Evolutionary conservation across 1,140 invertebrate species (phyloP), one percentile per base, ranked within the genome.

Genomic region (Battus philenor): DNA sequence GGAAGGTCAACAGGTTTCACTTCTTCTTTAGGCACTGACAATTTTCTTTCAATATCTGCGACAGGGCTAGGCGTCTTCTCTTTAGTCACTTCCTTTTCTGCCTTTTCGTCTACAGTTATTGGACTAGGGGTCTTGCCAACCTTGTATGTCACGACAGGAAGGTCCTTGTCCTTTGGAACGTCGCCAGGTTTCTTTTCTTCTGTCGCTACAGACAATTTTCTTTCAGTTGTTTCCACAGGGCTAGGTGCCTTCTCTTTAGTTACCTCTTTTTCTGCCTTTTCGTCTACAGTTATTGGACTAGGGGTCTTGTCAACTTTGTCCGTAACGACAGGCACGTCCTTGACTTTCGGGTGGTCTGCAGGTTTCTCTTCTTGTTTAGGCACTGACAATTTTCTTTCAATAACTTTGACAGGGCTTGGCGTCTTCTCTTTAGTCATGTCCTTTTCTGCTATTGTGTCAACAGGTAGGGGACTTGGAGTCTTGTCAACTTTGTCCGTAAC

Each of bases 371-470:
- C 30, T 13, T 13, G 12, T 12, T 2, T 31, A 1, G 10, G 6
- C 1, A 3, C 5, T 1, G 1, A 2, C 0, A 31, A 7, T 1
- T 31, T 7, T 13, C 4, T 10, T 31, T 31, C 11, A 4, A 31
- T 1, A 31, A 31, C 30, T 13, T 13, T 6, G 2, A 22, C 9
- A 9, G 53, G 38, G 12, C 32, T 45, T 15, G 43, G 5, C 12
- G 30, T 29, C 20, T 59, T 55, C 6, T 55, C 54, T 7, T 38
- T 33, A 1, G 6, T 11, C 20, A 36, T 12, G 3, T 27, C 24
- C 16, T 20, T 1, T 3, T 9, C 3, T 5, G 41, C 4, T 8
- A 22, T 44, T 12, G 18, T 17, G n/a, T n/a, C 26, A 12, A 20
- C 1, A 2, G 2, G 1, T 11, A 8, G 0, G 0, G 18, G 17